Evolutionary conservation across 1,140 invertebrate species (phyloP), one percentile per base, ranked within the genome.

Genomic region (Solen grandis): DNA sequence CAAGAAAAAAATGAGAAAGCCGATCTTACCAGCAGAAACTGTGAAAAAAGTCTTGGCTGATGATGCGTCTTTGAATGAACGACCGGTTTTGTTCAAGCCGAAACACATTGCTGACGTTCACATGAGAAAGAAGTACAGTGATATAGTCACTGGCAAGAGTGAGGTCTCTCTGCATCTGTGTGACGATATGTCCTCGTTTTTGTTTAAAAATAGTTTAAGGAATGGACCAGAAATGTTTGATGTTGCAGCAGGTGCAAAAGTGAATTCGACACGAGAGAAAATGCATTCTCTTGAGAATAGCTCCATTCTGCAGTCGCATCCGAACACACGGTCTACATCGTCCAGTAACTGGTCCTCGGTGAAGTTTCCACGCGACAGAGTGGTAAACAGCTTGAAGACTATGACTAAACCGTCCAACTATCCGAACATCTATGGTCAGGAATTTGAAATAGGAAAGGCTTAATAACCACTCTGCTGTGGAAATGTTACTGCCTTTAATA

Each of bases 51-150:
- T 69, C 5, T 41, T 89, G 14, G 73, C 83, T 2, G 72, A 79
- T 52, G 85, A 87, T 70, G 84, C 85, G 54, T 81, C 83, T 10
- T 10, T 46, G n/a, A 16, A 57, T 57, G 85, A 91, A 27, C 77
- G 90, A 33, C 90, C 90, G 16, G 81, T 92, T 38, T 36, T 91
- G 25, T 92, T 89, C 63, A 91, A 90, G 81, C 84, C 87, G 10
- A 84, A 85, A 65, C 87, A 90, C 70, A 90, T 92, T 14, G 55
- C 70, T 62, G 91, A 91, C 79, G 85, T 90, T 5, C 85, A 86
- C 31, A 86, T 84, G 13, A 90, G 89, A 75, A 88, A 87, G 57
- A 91, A 90, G 70, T 89, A 87, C 73, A 75, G 80, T 1, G 54
- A 76, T 25, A 86, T 87, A 13, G 72, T 82, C 0, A 86, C 72